Conservation (phyloP, 2,888 invertebrate species). For the Thyatira batis region DNA sequence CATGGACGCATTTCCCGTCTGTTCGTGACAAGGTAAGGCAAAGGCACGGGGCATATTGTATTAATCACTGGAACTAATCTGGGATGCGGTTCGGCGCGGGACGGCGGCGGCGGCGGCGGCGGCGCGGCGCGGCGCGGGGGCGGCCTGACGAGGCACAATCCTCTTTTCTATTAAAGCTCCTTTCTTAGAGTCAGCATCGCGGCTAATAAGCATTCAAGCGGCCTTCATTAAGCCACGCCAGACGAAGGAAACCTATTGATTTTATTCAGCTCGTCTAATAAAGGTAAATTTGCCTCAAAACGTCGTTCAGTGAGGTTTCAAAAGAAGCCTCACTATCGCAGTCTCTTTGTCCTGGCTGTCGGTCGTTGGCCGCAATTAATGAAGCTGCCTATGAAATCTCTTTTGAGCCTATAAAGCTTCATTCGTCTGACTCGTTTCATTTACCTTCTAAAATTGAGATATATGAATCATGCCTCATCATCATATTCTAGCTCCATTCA, state of each 20-base stretch:
- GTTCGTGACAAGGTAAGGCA: slow-evolving; percentile 31
- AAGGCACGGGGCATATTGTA: slow-evolving; percentile 28
- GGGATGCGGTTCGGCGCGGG: slow-evolving; percentile 40
- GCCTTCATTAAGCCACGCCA: slow-evolving; percentile 65
- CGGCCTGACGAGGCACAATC: slow-evolving; percentile 54
- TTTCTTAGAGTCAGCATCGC: slow-evolving; percentile 52
- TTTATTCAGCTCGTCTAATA: slow-evolving; percentile 64
- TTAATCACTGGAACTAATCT: slow-evolving; percentile 50
- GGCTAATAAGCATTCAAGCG: slow-evolving; percentile 68
- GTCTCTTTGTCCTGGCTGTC: slow-evolving; percentile 51
- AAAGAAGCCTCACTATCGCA: slow-evolving; percentile 56
- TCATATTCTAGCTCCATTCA: neutral
- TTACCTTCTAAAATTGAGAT: slow-evolving; percentile 22
- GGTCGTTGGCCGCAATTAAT: slow-evolving; percentile 46
- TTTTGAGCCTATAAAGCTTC: slow-evolving; percentile 36
- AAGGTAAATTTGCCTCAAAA: slow-evolving; percentile 64
- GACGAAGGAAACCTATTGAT: slow-evolving; percentile 61
- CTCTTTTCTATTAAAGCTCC: slow-evolving; percentile 54
- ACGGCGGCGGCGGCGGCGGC: no score
- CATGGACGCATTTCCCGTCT: slow-evolving; percentile 32
- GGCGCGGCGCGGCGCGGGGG: no score
- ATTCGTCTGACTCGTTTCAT: slow-evolving; percentile 31
- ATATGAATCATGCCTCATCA: slow-evolving; percentile 20
- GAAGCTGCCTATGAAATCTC: slow-evolving; percentile 42
- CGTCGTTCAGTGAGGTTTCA: slow-evolving; percentile 45